These are phyloP conservation scores for cattle (Bos taurus) DNA, from an alignment of 2,113 vertebrate genomes.

Conservation along the genomic window DNA sequence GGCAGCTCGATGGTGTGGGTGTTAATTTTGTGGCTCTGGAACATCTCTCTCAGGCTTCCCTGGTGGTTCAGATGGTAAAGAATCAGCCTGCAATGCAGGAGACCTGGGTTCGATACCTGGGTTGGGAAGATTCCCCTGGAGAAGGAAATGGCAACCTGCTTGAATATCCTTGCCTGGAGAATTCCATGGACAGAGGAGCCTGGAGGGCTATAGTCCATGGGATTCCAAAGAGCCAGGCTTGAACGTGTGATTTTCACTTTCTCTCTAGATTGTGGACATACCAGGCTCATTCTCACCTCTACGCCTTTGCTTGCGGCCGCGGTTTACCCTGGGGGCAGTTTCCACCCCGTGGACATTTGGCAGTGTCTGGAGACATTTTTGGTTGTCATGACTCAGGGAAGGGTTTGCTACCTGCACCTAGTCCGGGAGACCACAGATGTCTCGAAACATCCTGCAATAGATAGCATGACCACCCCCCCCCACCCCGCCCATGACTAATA, in stretches of 20 bases:
- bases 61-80: neutral
- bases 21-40: neutral
- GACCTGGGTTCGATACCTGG: fast-evolving
- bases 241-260: neutral
- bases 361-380: neutral
- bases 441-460: neutral
- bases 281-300: neutral
- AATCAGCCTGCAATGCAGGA: neutral
- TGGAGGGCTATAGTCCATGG: neutral
- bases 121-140: neutral
- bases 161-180: neutral
- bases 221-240: neutral
- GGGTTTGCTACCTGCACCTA: neutral
- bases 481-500: neutral
- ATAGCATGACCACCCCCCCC: fast-evolving
- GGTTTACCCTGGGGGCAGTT: neutral
- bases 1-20: neutral
- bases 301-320: neutral
- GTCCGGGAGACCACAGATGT: neutral
- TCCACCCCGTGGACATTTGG: neutral
- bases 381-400: neutral
- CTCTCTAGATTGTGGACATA: neutral
- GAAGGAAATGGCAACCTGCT: neutral
- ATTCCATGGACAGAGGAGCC: neutral
- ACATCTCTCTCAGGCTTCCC: neutral